Conservation (phyloP, 2,797 vertebrate species). For the Aeoliscus strigatus region DNA sequence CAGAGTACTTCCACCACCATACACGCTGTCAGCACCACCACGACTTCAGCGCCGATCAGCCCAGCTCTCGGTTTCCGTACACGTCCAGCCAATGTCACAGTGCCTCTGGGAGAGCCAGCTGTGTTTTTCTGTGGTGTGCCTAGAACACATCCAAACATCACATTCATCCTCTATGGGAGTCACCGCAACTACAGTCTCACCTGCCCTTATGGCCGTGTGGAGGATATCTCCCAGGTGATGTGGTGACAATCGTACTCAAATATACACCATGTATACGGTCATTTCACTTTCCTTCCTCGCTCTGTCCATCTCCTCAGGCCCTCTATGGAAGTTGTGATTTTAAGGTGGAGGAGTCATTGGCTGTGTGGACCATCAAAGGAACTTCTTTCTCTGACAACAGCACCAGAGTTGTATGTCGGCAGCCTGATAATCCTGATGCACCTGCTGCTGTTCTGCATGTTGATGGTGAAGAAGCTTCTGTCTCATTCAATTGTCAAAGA, state of each 20-base stretch:
- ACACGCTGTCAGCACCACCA: neutral
- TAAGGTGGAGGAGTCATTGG: slow-evolving; percentile 24
- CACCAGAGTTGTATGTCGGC: slow-evolving; percentile 44
- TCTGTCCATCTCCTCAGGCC: slow-evolving; percentile 27
- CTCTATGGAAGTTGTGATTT: slow-evolving; percentile 45
- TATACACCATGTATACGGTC: too few species aligned
- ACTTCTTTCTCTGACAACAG: slow-evolving; percentile 46
- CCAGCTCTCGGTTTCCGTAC: slow-evolving; percentile 12
- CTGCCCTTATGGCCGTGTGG: slow-evolving; percentile 33
- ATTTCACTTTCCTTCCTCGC: neutral
- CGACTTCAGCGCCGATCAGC: neutral
- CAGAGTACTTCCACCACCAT: neutral
- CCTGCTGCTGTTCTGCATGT: slow-evolving; percentile 35
- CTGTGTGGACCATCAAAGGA: slow-evolving; percentile 49
- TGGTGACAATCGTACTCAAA: rapidly evolving
- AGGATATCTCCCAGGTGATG: slow-evolving; percentile 49
- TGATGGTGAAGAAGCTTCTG: slow-evolving; percentile 40
- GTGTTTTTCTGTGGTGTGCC: slow-evolving; percentile 55
- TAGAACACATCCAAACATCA: slow-evolving; percentile 14
- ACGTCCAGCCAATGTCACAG: slow-evolving; percentile 25
- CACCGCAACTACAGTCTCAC: slow-evolving; percentile 44
- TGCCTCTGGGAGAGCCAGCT: slow-evolving; percentile 39
- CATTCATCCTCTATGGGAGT: slow-evolving; percentile 30
- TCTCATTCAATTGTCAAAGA: too few species aligned
- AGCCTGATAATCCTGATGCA: neutral